Base-by-base conservation (phyloP, 2,113 vertebrate genomes). In the Phalacrocorax aristotelis region DNA sequence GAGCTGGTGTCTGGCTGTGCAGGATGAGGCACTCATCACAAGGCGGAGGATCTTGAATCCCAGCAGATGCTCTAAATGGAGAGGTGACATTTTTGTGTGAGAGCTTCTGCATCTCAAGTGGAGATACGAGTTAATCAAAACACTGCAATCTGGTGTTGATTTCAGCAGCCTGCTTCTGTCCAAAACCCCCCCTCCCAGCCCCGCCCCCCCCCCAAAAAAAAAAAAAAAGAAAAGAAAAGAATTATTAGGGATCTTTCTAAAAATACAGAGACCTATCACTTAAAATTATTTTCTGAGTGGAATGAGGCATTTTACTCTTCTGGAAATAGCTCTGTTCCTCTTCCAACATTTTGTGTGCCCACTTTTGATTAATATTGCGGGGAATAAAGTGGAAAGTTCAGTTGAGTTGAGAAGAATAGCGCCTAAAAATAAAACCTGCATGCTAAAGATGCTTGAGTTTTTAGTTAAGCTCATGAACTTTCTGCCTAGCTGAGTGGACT, bases 71-170 rank as follows among this genome's bases (percentile, higher is more conserved):
- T 87, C 77, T 46, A 60, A 82, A 68, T 26, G 69, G 57, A 94
- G 86, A 94, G 40, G 70, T 83, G 87, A 55, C 57, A 49, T 91
- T 91, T 96, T 81, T 5, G 0, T 66, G 48, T 82, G 83, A 89
- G 83, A 96, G 66, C 36, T 83, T 86, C 19, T 42, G 21, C 0
- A 0, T 94, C 61, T 94, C 32, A 72, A 91, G 77, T 88, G 60
- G 62, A 91, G 60, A 34, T 68, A 44, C 3, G 61, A 94, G 77
- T 91, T 91, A 61, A 93, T 82, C 2, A 0, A 92, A 94, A 76
- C 83, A 42, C 89, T 93, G 60, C 77, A 94, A 61, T 95, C 81
- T 93, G 89, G 25, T 20, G 4, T 69, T 93, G 72, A 89, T 92
- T 90, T 93, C 74, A 30, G 80, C 57, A 89, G 15, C 74, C 91